phyloP scores from a whole-genome alignment of 2,888 invertebrate species.

The Coremacera marginata region DNA sequence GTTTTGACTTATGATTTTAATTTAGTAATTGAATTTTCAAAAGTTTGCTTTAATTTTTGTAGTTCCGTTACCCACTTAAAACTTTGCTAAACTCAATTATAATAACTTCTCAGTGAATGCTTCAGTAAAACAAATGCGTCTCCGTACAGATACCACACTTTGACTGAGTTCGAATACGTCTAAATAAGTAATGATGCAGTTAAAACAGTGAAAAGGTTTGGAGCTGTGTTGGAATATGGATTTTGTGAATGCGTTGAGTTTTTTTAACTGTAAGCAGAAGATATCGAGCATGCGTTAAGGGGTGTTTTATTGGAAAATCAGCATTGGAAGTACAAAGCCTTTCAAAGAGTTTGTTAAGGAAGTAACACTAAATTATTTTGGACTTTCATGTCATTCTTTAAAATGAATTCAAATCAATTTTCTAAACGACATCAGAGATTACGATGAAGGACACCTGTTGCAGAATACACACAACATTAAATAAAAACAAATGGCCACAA shows the following conservation, averaged over 20 bases:
- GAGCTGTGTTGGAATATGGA: slow-evolving; percentile 30
- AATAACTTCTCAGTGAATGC: not conserved
- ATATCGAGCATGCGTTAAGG: slow-evolving; percentile 44
- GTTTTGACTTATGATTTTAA: not conserved
- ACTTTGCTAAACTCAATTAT: not conserved
- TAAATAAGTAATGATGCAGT: slow-evolving; percentile 13
- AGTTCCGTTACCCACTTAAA: not conserved
- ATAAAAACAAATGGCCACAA: not conserved
- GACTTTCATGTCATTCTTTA: not conserved
- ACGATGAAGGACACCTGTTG: no score
- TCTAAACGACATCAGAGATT: not conserved
- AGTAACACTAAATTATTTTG: not conserved
- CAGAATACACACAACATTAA: not conserved
- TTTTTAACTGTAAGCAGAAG: not conserved
- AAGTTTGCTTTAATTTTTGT: not conserved
- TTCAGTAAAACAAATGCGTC: not conserved
- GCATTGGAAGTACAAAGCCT: not conserved
- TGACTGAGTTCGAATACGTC: slow-evolving; percentile 32
- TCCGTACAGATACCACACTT: not conserved
- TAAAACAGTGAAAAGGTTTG: slow-evolving; percentile 22
- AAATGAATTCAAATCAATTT: not conserved
- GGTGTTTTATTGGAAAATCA: slow-evolving; percentile 37
- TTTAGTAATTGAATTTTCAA: not conserved
- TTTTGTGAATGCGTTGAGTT: slow-evolving; percentile 13
- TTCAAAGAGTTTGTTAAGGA: not conserved